A percentile compares a stretch with the other conserved stretches of the same genome.
These are phyloP conservation scores for Eudyptes chrysolophus DNA, from an alignment of 2,113 vertebrate genomes.

Conservation along the genomic window DNA sequence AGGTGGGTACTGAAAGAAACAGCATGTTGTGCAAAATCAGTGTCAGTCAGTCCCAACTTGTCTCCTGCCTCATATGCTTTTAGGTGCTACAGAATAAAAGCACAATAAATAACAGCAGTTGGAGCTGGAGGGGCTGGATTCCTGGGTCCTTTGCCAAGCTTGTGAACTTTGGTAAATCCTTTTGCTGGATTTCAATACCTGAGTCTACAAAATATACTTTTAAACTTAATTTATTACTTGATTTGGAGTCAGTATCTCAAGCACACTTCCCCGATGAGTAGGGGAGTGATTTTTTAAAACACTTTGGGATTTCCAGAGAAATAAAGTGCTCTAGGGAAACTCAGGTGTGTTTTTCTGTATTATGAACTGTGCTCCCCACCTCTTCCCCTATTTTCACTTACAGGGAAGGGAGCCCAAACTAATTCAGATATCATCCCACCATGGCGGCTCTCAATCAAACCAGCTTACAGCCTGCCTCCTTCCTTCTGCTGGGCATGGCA, in stretches of 20 bases:
- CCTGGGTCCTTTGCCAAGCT: neutral
- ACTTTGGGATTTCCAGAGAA: neutral
- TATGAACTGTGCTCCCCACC: neutral
- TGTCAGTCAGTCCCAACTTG: neutral
- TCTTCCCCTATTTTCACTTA: neutral
- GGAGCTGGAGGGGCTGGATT: neutral
- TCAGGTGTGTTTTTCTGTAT: neutral
- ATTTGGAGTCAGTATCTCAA: neutral
- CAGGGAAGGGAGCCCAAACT: neutral
- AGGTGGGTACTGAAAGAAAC: neutral
- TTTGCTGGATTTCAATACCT: neutral
- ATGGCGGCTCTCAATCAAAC: neutral
- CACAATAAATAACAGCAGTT: neutral
- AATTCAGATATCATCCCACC: neutral
- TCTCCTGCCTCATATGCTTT: neutral
- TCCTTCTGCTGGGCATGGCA: slow-evolving; percentile 53
- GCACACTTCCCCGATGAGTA: fast-evolving
- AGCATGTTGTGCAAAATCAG: neutral
- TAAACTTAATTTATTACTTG: neutral
- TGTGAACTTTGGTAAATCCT: neutral
- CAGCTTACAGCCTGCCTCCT: neutral
- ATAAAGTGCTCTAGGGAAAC: no score
- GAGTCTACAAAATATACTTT: neutral
- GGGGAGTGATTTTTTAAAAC: neutral
- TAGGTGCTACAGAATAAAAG: neutral